These are phyloP conservation scores for Drosophila kurseongensis DNA, from an alignment of 1,140 invertebrate genomes.

Conservation along the genomic window DNA sequence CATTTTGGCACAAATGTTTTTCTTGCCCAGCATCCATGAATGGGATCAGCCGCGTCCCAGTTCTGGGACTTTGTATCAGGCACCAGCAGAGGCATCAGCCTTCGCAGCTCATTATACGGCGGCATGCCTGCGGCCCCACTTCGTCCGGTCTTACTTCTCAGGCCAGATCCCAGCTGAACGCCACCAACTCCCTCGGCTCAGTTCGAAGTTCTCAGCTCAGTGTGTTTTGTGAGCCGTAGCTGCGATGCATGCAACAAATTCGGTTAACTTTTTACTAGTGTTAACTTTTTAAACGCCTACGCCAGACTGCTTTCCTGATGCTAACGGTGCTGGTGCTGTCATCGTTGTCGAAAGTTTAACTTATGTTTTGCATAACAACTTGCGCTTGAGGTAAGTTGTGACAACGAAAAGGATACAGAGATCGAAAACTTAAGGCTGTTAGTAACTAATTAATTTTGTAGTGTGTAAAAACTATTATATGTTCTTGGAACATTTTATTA, in stretches of 20 bases:
- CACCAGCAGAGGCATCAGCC: slow-evolving; percentile 32
- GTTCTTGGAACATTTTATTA: background rate
- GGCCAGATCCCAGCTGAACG: background rate
- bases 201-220: slow-evolving; percentile 44
- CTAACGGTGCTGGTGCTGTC: slow-evolving; percentile 24
- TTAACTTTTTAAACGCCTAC: slow-evolving; percentile 77
- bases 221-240: slow-evolving; percentile 75
- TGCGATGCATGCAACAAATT: slow-evolving; percentile 80
- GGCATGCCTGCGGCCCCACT: slow-evolving; percentile 42
- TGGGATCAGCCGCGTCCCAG: slow-evolving; percentile 41
- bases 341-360: slow-evolving; percentile 58
- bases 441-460: background rate
- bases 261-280: slow-evolving; percentile 77
- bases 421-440: background rate
- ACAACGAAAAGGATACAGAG: slow-evolving; percentile 10
- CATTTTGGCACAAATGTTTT: slow-evolving; percentile 71
- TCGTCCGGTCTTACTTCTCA: slow-evolving; percentile 17
- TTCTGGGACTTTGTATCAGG: slow-evolving; percentile 50
- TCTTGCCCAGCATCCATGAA: slow-evolving; percentile 43
- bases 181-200: slow-evolving; percentile 12
- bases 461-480: background rate
- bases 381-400: slow-evolving; percentile 58
- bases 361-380: slow-evolving; percentile 68
- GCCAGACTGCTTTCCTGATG: slow-evolving; percentile 2
- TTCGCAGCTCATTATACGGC: slow-evolving; percentile 69